Base-by-base conservation (phyloP, 2,113 vertebrate genomes). In the Hipposideros armiger region DNA sequence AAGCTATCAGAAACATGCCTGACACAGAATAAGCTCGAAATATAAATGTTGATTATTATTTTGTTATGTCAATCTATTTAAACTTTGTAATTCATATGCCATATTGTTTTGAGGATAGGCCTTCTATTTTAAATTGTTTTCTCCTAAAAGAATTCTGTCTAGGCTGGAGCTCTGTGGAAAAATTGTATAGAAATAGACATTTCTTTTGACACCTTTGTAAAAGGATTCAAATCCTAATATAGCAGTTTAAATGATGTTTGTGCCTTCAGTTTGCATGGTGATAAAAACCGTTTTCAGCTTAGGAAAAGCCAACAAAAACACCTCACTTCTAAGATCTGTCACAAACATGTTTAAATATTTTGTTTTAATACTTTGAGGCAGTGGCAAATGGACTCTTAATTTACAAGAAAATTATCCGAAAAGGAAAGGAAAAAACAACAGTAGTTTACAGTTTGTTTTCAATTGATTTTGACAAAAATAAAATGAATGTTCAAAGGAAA, bases 391-490 rank as follows among this genome's bases (percentile, higher is more conserved):
- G 4, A 88, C 45, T 87, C 40, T 88, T 88, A 93, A 74, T 74
- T 83, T 83, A 36, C 64, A 42, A 87, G 30, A 93, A 60, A 91
- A 60, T 82, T 69, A 93, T 67, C 24, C 42, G 36, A 78, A 94
- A 86, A 87, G 30, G 56, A 89, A n/a, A 16, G 22, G 2, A 11
- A 70, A 52, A 81, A 78, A 74, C 1, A 78, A 66, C 17, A 89
- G 74, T 89, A 60, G 40, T 64, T 89, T 80, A 90, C n/a, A 81
- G 94, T 95, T 94, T 92, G 45, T 95, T 94, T 83, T 94, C 67
- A 93, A 90, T 67, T 90, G 73, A 78, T 87, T 96, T 81, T 94
- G 45, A 95, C 78, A 80, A 52, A 85, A 94, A 96, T 47, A 80
- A 97, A 86, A 91, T 76, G 62, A 93, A 58, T 83, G 50, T 82